phyloP scores from a whole-genome alignment of 2,888 invertebrate genomes.

The Blomia tropicalis region DNA sequence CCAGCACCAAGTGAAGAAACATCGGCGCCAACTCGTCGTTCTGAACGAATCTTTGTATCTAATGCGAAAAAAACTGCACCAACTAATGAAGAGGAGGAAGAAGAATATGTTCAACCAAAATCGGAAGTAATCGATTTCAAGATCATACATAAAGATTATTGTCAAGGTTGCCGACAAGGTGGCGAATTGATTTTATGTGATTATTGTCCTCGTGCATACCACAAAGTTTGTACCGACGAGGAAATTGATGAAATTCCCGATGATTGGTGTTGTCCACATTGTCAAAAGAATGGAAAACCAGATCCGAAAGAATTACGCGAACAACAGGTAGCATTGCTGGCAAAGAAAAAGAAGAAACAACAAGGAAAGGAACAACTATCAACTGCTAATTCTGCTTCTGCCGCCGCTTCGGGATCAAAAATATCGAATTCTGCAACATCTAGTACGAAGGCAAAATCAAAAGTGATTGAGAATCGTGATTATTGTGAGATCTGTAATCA shows the following conservation, averaged over 20 bases:
- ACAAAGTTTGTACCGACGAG: conserved; percentile 18
- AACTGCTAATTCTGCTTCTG: conserved; percentile 57
- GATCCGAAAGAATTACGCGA: conserved; percentile 66
- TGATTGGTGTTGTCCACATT: conserved; percentile 22
- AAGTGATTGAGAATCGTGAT: conserved; percentile 80
- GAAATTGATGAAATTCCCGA: conserved; percentile 18
- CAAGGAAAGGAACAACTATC: conserved; percentile 58
- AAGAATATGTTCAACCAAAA: not conserved
- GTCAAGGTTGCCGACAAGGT: conserved; percentile 17
- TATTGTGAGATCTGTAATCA: conserved; percentile 98
- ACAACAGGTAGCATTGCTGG: conserved; percentile 32
- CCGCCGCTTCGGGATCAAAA: not conserved
- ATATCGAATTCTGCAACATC: not conserved
- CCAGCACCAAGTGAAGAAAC: not conserved
- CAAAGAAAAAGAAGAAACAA: conserved; percentile 53
- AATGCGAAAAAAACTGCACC: conserved; percentile 5
- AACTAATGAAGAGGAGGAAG: not conserved
- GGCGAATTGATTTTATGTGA: conserved; percentile 21
- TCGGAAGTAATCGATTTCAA: not conserved
- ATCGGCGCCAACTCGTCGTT: conserved; percentile 15
- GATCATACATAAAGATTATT: conserved; percentile 17
- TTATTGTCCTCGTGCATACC: conserved; percentile 23
- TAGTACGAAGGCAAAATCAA: conserved; percentile 48
- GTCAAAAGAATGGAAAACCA: conserved; percentile 35
- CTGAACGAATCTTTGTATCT: conserved; percentile 21